Percentiles rank a stretch among this genome's conserved stretches.
Conservation (phyloP, 92 coral and sea anemone genomes). For the Scolanthus callimorphus region DNA sequence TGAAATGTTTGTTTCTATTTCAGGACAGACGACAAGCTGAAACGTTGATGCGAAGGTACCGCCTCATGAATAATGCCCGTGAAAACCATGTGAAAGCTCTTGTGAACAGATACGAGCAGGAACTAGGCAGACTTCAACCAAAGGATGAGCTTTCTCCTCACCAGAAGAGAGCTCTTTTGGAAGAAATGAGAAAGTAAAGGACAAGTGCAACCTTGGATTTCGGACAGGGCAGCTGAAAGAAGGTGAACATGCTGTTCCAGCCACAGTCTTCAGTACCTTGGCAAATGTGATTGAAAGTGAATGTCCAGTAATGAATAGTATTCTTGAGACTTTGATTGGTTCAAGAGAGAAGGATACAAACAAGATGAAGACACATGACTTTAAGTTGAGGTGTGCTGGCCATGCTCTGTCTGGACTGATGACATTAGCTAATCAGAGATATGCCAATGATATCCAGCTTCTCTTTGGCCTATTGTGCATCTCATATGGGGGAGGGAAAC, state of each 20-base stretch:
- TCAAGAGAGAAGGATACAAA: conserved; percentile 10
- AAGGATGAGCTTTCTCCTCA: background rate
- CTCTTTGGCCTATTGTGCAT: conserved; percentile 30
- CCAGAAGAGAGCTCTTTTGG: background rate
- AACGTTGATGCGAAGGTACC: conserved; percentile 3
- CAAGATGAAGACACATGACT: conserved; percentile 16
- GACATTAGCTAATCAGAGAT: conserved; percentile 7
- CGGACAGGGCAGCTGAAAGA: conserved; percentile 11
- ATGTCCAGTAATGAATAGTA: conserved; percentile 31
- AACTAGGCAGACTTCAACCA: background rate
- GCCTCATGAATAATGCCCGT: conserved; percentile 5
- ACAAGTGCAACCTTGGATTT: background rate
- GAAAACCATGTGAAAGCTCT: conserved; percentile 15
- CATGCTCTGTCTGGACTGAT: conserved; percentile 34
- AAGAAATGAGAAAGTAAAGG: conserved; percentile 8
- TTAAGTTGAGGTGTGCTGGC: conserved; percentile 29
- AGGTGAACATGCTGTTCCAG: conserved; percentile 2
- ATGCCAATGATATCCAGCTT: conserved; percentile 14
- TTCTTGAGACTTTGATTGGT: conserved; percentile 16
- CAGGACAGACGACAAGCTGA: conserved; percentile 1
- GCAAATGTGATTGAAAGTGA: conserved; percentile 4
- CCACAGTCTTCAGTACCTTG: conserved; percentile 2
- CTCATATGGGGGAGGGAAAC: conserved; percentile 40
- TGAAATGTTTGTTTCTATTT: conserved; percentile 9
- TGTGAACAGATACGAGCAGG: conserved; percentile 9